Evolutionary conservation across 2,797 vertebrate genomes (phyloP).

Genomic region (Paguma larvata): DNA sequence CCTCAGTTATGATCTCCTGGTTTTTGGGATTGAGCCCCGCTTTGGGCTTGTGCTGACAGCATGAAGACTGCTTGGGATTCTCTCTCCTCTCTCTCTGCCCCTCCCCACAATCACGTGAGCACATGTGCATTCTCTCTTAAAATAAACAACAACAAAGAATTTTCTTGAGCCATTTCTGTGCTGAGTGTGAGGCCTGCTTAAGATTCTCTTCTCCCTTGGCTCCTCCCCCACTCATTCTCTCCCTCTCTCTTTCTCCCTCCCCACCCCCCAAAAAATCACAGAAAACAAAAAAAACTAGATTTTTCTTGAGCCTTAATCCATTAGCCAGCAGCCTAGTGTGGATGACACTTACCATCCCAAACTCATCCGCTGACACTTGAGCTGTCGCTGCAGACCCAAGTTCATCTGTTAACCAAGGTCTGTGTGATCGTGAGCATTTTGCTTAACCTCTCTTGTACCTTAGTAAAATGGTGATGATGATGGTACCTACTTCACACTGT

Average conservation of each 20-base stretch:
- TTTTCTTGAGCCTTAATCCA: slow-evolving; percentile 5
- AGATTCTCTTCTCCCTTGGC: background rate
- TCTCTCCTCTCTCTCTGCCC: background rate
- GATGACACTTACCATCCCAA: background rate
- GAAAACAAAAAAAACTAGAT: background rate
- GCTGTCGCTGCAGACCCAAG: background rate
- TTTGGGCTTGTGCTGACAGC: background rate
- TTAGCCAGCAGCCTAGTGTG: background rate
- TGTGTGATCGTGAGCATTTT: background rate
- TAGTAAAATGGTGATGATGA: background rate
- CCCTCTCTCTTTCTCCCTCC: too few species aligned
- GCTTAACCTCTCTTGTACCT: background rate
- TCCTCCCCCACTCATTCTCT: background rate
- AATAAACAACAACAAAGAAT: too few species aligned
- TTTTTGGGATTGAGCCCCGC: background rate
- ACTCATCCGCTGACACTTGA: background rate
- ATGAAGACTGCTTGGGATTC: background rate
- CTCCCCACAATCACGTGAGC: too few species aligned
- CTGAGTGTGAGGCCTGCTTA: too few species aligned
- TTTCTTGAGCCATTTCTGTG: too few species aligned
- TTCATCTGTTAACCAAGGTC: background rate
- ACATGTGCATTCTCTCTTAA: too few species aligned
- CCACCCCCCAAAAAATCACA: too few species aligned
- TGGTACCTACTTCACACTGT: background rate
- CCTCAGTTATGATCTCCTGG: background rate